These are phyloP conservation scores for Bagarius yarrelli DNA, from an alignment of 2,113 vertebrate genomes.

Conservation along the genomic window DNA sequence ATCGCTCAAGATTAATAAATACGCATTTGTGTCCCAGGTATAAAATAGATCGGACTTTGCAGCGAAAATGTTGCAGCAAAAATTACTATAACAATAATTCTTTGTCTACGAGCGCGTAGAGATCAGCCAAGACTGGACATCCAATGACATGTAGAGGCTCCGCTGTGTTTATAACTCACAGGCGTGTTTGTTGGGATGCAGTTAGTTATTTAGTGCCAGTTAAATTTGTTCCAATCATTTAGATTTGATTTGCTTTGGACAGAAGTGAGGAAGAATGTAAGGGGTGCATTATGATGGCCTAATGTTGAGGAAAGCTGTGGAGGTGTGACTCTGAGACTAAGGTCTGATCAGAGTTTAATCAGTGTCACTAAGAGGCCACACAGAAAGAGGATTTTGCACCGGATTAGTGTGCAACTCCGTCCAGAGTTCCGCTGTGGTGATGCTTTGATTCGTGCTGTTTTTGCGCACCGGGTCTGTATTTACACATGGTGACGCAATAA, in stretches of 20 bases:
- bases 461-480: background rate
- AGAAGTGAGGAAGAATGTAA: background rate
- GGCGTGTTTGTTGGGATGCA: background rate
- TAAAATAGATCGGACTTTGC: background rate
- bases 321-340: conserved; percentile 30
- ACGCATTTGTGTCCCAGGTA: background rate
- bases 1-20: background rate
- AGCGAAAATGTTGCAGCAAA: background rate
- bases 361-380: conserved; percentile 59
- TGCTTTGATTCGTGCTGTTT: background rate
- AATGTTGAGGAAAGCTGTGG: background rate
- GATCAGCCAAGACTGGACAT: background rate
- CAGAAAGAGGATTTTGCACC: conserved; percentile 64
- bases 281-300: background rate
- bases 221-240: background rate
- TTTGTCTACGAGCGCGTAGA: background rate
- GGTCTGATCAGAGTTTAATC: conserved; percentile 66
- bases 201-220: background rate
- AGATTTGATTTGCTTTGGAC: background rate
- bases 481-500: background rate
- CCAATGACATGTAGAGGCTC: background rate
- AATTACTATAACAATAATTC: background rate
- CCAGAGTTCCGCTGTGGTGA: background rate
- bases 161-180: background rate
- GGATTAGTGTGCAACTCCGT: conserved; percentile 71